Percentiles rank a stretch among this genome's conserved stretches.
Evolutionary conservation across 2,113 vertebrate genomes (phyloP).

Genomic region (Oreamnos americanus): DNA sequence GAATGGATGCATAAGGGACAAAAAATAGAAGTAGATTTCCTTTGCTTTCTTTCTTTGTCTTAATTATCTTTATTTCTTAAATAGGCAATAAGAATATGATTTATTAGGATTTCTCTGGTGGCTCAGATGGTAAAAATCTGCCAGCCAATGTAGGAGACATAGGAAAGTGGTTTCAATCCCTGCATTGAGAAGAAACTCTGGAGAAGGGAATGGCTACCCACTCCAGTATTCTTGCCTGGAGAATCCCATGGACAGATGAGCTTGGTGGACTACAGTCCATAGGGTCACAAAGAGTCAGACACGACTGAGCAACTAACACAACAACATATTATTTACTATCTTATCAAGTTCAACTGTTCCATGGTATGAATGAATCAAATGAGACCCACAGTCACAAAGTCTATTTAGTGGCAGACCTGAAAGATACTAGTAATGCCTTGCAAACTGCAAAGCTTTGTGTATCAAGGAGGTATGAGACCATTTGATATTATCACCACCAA

Average conservation of each 20-base stretch:
- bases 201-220: neutral
- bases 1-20: neutral
- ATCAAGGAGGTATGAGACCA: neutral
- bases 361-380: neutral
- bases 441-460: neutral
- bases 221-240: neutral
- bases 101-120: neutral
- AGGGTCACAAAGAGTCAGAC: neutral
- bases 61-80: neutral
- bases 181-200: neutral
- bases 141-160: neutral
- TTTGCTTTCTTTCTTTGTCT: neutral
- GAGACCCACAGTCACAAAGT: neutral
- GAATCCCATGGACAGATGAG: neutral
- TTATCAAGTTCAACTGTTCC: neutral
- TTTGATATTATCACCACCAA: neutral
- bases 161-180: neutral
- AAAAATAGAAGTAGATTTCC: neutral
- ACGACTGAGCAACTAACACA: neutral
- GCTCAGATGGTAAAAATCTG: neutral
- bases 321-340: neutral
- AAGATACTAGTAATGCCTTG: neutral
- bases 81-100: neutral
- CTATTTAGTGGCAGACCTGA: neutral
- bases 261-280: neutral